phyloP scores from a whole-genome alignment of 2,888 invertebrate genomes.

The Hermaeophaga mercurialis region DNA sequence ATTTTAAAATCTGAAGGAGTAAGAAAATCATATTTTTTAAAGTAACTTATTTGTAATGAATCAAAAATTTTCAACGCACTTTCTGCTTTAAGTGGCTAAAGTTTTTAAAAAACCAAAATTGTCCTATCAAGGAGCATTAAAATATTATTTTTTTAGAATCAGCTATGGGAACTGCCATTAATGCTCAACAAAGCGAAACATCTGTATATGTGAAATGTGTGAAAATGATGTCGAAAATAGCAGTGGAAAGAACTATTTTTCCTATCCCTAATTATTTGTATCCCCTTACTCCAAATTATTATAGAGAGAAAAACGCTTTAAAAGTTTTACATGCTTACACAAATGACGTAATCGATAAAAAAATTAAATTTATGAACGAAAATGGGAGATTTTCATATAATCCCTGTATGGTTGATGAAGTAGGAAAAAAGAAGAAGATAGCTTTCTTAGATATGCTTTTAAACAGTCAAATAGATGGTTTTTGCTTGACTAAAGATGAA shows the following conservation, averaged over 20 bases:
- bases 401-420: constrained; percentile 33
- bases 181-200: constrained; percentile 71
- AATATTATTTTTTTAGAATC: constrained; percentile 68
- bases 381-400: too few species aligned
- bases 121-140: too few species aligned
- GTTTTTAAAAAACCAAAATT: too few species aligned
- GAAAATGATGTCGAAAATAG: constrained; percentile 57
- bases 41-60: too few species aligned
- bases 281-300: constrained; percentile 64
- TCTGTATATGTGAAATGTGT: constrained; percentile 77
- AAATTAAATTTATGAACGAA: constrained; percentile 53
- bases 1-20: too few species aligned
- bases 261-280: constrained; percentile 61
- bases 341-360: constrained; percentile 23
- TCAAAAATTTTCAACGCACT: too few species aligned
- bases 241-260: constrained; percentile 42
- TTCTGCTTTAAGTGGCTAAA: too few species aligned
- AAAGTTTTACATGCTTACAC: constrained; percentile 17
- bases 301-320: constrained; percentile 50
- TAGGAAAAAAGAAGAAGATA: constrained; percentile 65
- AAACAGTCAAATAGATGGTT: constrained; percentile 64
- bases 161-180: constrained; percentile 78
- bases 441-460: constrained; percentile 71
- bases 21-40: too few species aligned
- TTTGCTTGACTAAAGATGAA: constrained; percentile 63